phyloP scores from a whole-genome alignment of 1,140 invertebrate genomes.

The Whitmania pigra region DNA sequence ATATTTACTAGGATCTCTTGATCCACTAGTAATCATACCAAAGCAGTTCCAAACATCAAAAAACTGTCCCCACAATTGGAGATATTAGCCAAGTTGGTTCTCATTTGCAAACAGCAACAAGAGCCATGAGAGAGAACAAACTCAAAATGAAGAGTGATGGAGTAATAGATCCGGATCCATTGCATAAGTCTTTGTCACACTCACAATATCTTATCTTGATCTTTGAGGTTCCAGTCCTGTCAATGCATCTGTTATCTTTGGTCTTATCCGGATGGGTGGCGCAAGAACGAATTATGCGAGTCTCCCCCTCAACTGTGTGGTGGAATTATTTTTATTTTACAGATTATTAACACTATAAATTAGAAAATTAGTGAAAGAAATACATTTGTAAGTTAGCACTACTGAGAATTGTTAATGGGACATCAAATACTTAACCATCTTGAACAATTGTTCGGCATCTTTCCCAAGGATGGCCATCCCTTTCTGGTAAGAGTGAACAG shows the following conservation, averaged over 20 bases:
- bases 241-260: slow-evolving; percentile 13
- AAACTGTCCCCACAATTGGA: too few species aligned
- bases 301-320: slow-evolving; percentile 12
- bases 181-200: slow-evolving; percentile 11
- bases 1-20: too few species aligned
- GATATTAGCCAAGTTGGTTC: too few species aligned
- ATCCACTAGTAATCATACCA: too few species aligned
- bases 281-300: slow-evolving; percentile 9
- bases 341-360: background rate
- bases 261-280: slow-evolving; percentile 13
- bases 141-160: too few species aligned
- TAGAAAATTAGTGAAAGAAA: too few species aligned
- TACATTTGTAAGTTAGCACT: too few species aligned
- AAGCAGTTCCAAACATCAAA: too few species aligned
- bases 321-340: background rate
- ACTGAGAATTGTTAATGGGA: too few species aligned
- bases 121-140: too few species aligned
- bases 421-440: slow-evolving; percentile 7
- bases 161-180: background rate
- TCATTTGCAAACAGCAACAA: too few species aligned
- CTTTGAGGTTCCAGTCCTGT: slow-evolving; percentile 13
- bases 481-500: background rate
- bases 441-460: slow-evolving; percentile 17
- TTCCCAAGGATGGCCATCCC: background rate
- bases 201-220: slow-evolving; percentile 19